Base-by-base conservation (phyloP, 2,113 vertebrate genomes). In the Cervus canadensis region DNA sequence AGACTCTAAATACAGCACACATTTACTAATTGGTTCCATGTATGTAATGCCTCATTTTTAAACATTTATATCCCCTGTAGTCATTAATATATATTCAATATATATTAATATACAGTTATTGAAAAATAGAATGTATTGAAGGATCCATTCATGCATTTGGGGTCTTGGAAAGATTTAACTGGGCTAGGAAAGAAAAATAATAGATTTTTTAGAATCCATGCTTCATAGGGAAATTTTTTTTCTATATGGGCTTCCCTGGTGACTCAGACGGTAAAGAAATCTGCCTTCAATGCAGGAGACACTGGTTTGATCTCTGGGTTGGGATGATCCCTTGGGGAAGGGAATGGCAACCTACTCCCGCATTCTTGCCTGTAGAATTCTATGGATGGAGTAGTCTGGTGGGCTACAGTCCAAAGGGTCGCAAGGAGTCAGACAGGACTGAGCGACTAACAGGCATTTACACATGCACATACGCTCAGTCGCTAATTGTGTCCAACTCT, bases 21-120 rank as follows among this genome's bases (percentile, higher is more conserved):
- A 93, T 64, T 85, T 76, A 76, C 76, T 54, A 87, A 87, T 33
- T 26, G 50, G 60, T 23, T 54, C 3, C 59, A 71, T 23, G 81
- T 54, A n/a, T 13, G 36, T 74, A 87, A 81, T 96, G 59, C 59
- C 59, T 71, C 1, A 26, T 52, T 89, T 67, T 81, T 90, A 83
- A 60, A 30, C 28, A 91, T 82, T 83, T 76, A 50, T 43, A 23
- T 11, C 5, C 2, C 16, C 26, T 36, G 7, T 50, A 28, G 33
- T 50, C 81, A 26, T 91, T 94, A 14, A 74, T 74, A 74, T 43
- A 43, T 43, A 74, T 74, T 74, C 30, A 71, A 36, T 43, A 74
- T 25, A 74, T 26, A 74, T 26, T 36, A 67, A 67, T 36, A 67
- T 67, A 67, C 2, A 3, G 71, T 7, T 74, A 74, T 14, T 7